A percentile compares a stretch with the other conserved stretches of the same genome.
Evolutionary conservation across 2,888 invertebrate species (phyloP).

Genomic region (Fabriciana adippe): DNA sequence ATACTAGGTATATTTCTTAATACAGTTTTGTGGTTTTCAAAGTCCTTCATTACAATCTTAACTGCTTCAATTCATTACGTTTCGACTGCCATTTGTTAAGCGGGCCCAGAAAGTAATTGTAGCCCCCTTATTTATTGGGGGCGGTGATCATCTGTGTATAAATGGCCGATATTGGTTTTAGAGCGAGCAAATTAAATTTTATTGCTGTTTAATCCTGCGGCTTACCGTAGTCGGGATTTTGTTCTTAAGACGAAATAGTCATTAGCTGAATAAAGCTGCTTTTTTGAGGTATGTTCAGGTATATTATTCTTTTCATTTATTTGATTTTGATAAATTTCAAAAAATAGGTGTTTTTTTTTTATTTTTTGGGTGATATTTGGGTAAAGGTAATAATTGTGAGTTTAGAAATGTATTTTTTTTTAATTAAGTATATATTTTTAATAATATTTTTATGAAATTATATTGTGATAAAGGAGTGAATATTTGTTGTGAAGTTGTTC

Average conservation of each 20-base stretch:
- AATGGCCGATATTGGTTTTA: slow-evolving; percentile 29
- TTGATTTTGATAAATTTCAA: no score
- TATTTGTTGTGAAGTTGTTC: no score
- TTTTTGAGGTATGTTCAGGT: slow-evolving; percentile 3
- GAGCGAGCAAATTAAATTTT: slow-evolving; percentile 31
- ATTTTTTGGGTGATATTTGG: no score
- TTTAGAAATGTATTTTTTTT: no score
- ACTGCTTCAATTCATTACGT: slow-evolving; percentile 44
- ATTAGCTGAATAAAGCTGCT: slow-evolving; percentile 5
- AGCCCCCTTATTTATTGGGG: slow-evolving; percentile 40
- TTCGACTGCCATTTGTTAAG: slow-evolving; percentile 43
- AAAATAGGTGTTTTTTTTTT: no score
- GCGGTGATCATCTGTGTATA: slow-evolving; percentile 30
- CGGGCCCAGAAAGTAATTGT: slow-evolving; percentile 43
- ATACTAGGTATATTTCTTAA: background rate
- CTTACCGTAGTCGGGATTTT: slow-evolving; percentile 26
- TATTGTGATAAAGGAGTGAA: no score
- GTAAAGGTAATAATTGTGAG: no score
- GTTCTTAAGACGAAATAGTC: slow-evolving; percentile 30
- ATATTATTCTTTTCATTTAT: background rate
- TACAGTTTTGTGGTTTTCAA: slow-evolving; percentile 14
- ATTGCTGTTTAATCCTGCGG: slow-evolving; percentile 34
- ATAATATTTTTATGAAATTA: no score
- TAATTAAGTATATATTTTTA: no score
- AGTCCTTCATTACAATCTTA: slow-evolving; percentile 37